These are phyloP conservation scores for Drosophila pallidifrons DNA, from an alignment of 1,140 invertebrate species.

Conservation along the genomic window DNA sequence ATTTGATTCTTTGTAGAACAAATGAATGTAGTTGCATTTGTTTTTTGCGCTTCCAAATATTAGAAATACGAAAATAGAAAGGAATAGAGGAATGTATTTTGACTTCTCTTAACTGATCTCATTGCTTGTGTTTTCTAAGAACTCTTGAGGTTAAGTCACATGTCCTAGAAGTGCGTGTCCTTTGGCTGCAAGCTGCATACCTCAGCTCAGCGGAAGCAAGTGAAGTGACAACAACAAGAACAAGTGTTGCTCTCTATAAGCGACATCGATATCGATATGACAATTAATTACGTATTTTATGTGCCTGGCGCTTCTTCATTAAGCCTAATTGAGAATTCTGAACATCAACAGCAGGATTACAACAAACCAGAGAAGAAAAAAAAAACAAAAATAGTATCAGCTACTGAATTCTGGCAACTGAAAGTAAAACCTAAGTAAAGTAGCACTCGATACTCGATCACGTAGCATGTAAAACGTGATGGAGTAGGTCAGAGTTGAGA, in stretches of 20 bases:
- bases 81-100: background rate
- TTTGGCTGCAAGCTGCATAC: conserved; percentile 11
- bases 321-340: conserved; percentile 73
- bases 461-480: conserved; percentile 49
- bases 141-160: background rate
- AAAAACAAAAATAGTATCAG: background rate
- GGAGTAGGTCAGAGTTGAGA: conserved; percentile 52
- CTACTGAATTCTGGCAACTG: conserved; percentile 18
- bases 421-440: background rate
- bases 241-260: background rate
- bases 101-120: background rate
- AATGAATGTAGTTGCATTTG: no score
- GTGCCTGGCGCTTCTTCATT: conserved; percentile 64
- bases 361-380: no score
- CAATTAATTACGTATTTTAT: conserved; percentile 79
- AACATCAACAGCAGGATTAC: conserved; percentile 36
- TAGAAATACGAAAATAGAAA: background rate
- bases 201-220: conserved; percentile 47
- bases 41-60: background rate
- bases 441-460: conserved; percentile 5
- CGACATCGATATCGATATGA: conserved; percentile 39
- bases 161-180: background rate
- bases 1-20: no score
- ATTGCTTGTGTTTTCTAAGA: conserved; percentile 8
- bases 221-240: conserved; percentile 15